Evolutionary conservation across 2,797 vertebrate species (phyloP).

Genomic region (Mormyrus proboscirostris): DNA sequence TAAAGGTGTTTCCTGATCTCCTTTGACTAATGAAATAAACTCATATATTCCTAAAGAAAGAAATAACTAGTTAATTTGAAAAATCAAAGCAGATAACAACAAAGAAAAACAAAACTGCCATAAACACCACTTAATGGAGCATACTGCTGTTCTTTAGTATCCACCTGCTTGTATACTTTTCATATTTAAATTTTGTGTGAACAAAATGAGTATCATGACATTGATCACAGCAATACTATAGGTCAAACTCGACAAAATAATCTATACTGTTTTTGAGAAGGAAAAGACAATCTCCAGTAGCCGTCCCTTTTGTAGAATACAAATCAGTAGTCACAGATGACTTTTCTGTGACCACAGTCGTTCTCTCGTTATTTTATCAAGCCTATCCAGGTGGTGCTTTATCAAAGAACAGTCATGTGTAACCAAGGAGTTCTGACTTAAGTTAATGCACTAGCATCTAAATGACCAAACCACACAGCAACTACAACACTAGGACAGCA

Average conservation of each 20-base stretch:
- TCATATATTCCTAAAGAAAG: background rate
- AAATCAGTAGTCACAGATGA: background rate
- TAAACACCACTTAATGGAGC: background rate
- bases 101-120: background rate
- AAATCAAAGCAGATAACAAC: background rate
- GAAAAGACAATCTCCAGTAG: background rate
- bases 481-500: slow-evolving; percentile 42
- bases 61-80: background rate
- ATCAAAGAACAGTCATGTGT: slow-evolving; percentile 30
- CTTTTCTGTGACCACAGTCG: background rate
- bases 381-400: slow-evolving; percentile 10
- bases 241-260: background rate
- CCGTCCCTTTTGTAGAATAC: background rate
- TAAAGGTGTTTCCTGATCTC: background rate
- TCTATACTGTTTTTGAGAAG: background rate
- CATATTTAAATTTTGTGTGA: background rate
- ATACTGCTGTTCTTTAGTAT: slow-evolving; percentile 21
- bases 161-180: slow-evolving; percentile 11
- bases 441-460: slow-evolving; percentile 10
- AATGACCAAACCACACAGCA: slow-evolving; percentile 38
- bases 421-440: slow-evolving; percentile 8
- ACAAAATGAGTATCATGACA: background rate
- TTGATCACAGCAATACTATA: background rate
- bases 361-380: background rate
- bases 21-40: background rate